Evolutionary conservation across 1,140 invertebrate genomes (phyloP).

Genomic region (Drosophila sp.): DNA sequence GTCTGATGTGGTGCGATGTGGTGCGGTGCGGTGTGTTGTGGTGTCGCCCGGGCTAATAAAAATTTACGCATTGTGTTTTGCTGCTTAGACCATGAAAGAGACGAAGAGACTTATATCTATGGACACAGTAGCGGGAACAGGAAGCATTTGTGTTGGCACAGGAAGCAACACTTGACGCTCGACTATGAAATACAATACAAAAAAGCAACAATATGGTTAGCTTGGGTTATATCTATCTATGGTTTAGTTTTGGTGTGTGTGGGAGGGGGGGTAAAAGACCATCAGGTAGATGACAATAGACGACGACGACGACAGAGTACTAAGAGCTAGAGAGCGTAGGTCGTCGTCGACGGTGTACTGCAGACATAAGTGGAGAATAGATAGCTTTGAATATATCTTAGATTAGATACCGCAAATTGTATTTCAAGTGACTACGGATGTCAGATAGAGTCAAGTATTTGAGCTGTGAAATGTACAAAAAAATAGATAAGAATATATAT

Average conservation of each 20-base stretch:
- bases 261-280: background rate
- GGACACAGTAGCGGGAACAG: constrained; percentile 1
- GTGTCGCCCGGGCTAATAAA: constrained; percentile 61
- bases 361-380: constrained; percentile 29
- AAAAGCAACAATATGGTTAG: constrained; percentile 31
- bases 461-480: background rate
- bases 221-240: constrained; percentile 3
- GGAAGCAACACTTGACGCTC: constrained; percentile 75
- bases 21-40: too few relatives aligned
- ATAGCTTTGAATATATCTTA: constrained; percentile 13
- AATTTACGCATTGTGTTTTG: constrained; percentile 61
- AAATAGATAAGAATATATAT: background rate
- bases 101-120: constrained; percentile 6
- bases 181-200: constrained; percentile 57
- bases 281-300: constrained; percentile 17
- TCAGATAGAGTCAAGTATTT: constrained; percentile 12
- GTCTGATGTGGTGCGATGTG: too few relatives aligned
- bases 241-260: background rate
- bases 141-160: constrained; percentile 48
- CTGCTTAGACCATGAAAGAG: constrained; percentile 44
- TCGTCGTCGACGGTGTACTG: background rate
- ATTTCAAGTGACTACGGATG: constrained; percentile 20
- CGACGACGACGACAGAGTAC: constrained; percentile 9
- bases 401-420: constrained; percentile 12
- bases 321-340: background rate